Evolutionary conservation across 2,113 vertebrate species (phyloP), one percentile per base, ranked within the genome.

Genomic region (Forbesichthys papilliferus): DNA sequence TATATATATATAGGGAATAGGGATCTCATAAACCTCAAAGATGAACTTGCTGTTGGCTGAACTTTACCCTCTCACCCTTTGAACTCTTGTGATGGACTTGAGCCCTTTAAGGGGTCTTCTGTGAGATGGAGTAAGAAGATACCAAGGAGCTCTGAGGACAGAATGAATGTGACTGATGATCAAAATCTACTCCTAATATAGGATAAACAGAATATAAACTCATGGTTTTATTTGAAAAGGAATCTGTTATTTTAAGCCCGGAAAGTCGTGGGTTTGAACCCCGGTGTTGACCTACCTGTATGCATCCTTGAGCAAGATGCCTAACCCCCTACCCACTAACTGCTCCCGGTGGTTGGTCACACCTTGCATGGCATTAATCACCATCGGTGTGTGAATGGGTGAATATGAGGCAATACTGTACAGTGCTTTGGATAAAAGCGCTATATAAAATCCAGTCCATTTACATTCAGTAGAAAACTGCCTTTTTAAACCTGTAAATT

Each of bases 131-230:
- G 64, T 64, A 51, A 27, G 12, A 60, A 72, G 64, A 68, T 54
- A 18, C 14, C 46, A 34, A n/a, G 56, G 46, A 12, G 7, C 13
- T 60, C 59, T 66, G 69, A 76, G 55, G 79, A 74, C 5, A n/a
- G 66, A 64, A 68, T 73, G 64, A 60, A 71, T 20, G 20, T 20
- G 20, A 47, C 54, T 55, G 58, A 78, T 61, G 64, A 77, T 61
- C 55, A 58, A 71, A 53, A 65, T 5, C 0, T 53, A 11, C 46
- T 42, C 7, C 7, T 42, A 42, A 11, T 64, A 70, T 68, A 64
- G 63, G 71, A 84, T 10, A 84, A 85, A 77, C 80, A 83, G 76
- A 83, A 80, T 73, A 70, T 48, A 76, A 55, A 69, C 65, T 82
- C 65, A 67, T 12, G 3, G 20, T 20, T 20, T 20, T 2, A 20